Conservation (phyloP, 2,113 vertebrate genomes). For the Thymallus thymallus region DNA sequence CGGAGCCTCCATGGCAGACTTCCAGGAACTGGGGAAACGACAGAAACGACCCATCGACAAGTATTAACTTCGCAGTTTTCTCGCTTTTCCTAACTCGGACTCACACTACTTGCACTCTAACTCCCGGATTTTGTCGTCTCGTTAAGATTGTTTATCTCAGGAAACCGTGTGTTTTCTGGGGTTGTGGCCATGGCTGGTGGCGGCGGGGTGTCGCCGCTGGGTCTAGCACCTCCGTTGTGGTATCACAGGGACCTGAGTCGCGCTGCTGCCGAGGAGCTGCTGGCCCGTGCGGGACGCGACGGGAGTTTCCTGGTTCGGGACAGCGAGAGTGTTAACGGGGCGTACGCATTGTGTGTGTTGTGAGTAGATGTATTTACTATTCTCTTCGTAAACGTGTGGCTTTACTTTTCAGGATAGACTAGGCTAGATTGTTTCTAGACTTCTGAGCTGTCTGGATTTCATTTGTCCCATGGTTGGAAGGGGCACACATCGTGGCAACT, state of each 20-base stretch:
- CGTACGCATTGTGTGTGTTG: constrained; percentile 90
- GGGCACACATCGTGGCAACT: no score
- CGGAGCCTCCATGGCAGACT: constrained; percentile 42
- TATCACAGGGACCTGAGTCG: constrained; percentile 94
- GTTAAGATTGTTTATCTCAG: constrained; percentile 32
- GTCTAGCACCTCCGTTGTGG: constrained; percentile 79
- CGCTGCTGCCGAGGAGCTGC: constrained; percentile 87
- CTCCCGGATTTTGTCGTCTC: constrained; percentile 1
- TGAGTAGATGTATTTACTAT: constrained; percentile 70
- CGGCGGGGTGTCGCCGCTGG: constrained; percentile 60
- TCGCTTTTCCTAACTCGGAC: no score
- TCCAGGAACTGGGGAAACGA: constrained; percentile 63
- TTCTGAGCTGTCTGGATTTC: background rate
- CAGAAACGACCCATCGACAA: constrained; percentile 16
- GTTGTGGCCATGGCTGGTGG: constrained; percentile 77
- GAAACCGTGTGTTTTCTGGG: constrained; percentile 51
- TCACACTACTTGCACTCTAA: no score
- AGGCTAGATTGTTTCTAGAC: no score
- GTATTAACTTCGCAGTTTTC: background rate
- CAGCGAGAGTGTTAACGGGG: constrained; percentile 90
- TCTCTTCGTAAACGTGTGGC: background rate
- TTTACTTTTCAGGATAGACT: background rate
- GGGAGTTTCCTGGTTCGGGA: constrained; percentile 95
- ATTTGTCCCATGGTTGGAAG: background rate
- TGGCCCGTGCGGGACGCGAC: constrained; percentile 87